These are phyloP conservation scores for Nymphalis io DNA, from an alignment of 1,140 invertebrate genomes.

Conservation along the genomic window DNA sequence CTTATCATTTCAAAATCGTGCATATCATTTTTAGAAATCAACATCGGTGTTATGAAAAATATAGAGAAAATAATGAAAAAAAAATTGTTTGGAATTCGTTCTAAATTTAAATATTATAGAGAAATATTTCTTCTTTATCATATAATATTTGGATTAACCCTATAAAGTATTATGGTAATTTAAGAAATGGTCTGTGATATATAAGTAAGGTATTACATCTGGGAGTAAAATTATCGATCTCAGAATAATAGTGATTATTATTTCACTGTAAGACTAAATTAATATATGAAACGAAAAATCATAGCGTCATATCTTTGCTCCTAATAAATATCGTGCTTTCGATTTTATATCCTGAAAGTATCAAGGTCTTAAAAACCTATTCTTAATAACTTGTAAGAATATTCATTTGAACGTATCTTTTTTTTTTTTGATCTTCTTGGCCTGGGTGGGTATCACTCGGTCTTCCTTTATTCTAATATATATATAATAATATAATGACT, in stretches of 20 bases:
- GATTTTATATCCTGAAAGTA: no score
- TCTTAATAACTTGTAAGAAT: no score
- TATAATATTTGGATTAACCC: slow-evolving; percentile 43
- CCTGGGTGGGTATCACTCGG: no score
- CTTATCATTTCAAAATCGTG: slow-evolving; percentile 60
- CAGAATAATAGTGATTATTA: slow-evolving; percentile 44
- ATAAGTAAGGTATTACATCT: slow-evolving; percentile 73
- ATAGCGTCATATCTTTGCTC: not conserved
- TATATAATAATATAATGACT: no score
- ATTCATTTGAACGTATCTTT: no score
- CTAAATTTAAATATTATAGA: slow-evolving; percentile 25
- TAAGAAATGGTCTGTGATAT: slow-evolving; percentile 76
- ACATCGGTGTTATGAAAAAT: slow-evolving; percentile 30
- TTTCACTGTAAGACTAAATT: not conserved
- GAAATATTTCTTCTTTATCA: slow-evolving; percentile 31
- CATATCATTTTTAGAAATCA: slow-evolving; percentile 64
- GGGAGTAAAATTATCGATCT: slow-evolving; percentile 71
- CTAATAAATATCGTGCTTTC: not conserved
- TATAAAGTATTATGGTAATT: slow-evolving; percentile 74
- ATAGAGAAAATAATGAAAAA: slow-evolving; percentile 39
- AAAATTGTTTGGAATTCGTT: slow-evolving; percentile 29
- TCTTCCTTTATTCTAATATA: no score
- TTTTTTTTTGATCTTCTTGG: no score
- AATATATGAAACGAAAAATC: not conserved
- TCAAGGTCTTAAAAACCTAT: no score